Conservation (phyloP, 2,888 invertebrate species). For the Junonia oenone region DNA sequence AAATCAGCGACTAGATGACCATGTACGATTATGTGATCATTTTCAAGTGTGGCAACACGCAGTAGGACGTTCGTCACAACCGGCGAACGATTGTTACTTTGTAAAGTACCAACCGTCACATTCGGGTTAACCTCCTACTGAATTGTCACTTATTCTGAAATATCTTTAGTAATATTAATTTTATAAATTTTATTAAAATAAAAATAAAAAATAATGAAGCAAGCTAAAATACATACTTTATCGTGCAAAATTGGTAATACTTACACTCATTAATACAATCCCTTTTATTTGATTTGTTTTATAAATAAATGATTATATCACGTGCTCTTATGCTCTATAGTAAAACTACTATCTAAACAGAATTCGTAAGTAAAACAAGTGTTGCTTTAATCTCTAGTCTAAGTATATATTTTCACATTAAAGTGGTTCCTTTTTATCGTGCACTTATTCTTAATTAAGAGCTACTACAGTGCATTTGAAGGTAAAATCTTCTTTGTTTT, state of each 20-base stretch:
- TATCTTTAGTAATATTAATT: constrained; percentile 18
- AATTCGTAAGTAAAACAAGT: not conserved
- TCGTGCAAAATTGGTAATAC: constrained; percentile 8
- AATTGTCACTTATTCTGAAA: constrained; percentile 67
- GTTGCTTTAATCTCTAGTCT: not conserved
- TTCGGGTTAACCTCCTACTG: constrained; percentile 67
- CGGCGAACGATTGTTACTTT: constrained; percentile 65
- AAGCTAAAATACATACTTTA: constrained; percentile 13
- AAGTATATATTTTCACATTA: not conserved
- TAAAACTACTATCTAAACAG: not conserved
- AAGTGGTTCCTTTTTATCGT: not conserved
- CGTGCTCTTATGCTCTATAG: not conserved
- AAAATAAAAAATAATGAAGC: constrained; percentile 5
- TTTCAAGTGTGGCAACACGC: constrained; percentile 63
- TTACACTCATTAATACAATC: constrained; percentile 5
- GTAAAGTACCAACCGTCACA: constrained; percentile 64
- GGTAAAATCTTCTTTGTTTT: constrained; percentile 15
- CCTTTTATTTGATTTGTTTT: constrained; percentile 4
- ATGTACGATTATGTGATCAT: constrained; percentile 57
- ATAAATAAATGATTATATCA: not conserved
- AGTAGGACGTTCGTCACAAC: constrained; percentile 54
- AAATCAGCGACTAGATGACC: constrained; percentile 76
- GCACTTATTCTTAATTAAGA: constrained; percentile 11
- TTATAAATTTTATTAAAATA: constrained; percentile 13
- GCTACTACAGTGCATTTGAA: constrained; percentile 4